Evolutionary conservation across 2,888 invertebrate genomes (phyloP), one percentile per base, ranked within the genome.

Genomic region (Ectropis crepuscularia): DNA sequence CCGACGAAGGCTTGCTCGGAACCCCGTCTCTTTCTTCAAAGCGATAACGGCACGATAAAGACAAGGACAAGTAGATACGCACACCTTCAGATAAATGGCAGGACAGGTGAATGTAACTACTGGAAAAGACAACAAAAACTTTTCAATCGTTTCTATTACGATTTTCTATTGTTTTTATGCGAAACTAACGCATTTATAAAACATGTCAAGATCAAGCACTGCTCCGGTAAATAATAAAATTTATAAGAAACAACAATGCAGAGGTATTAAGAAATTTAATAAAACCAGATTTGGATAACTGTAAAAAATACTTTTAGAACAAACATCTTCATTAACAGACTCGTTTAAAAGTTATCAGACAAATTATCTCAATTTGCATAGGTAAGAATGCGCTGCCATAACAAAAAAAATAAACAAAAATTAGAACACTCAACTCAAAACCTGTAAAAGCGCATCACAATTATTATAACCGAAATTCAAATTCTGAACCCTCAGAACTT

Each of bases 91-190:
- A 79, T 78, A 76, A 71, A 60, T 85, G 78, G 83, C 79, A 86
- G 85, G 84, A 85, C 88, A 89, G 92, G 91, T 90, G 90, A 90
- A 90, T 86, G 90, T 89, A 85, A 80, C 81, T 77, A 80, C 77
- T 79, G 77, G 80, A 80, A 83, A 86, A 83, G 79, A 87, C 83
- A 83, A 84, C 86, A 88, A 89, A 71, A 89, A 88, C 81, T 86
- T 88, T 86, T 83, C 76, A 83, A 87, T 79, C 81, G 83, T 87
- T 87, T 86, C 83, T 85, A 86, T 80, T 83, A 81, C 81, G 76
- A 82, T 83, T 85, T 83, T 86, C 85, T 81, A 82, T 83, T 79
- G 78, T 80, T 71, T 71, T 74, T 75, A 73, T 74, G 73, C 62
- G 74, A 81, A 76, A 77, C 74, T 72, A 72, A 78, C 73, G 75